Evolutionary conservation across 1,140 invertebrate genomes (phyloP), one percentile per base, ranked within the genome.

Genomic region (Halesus radiatus): DNA sequence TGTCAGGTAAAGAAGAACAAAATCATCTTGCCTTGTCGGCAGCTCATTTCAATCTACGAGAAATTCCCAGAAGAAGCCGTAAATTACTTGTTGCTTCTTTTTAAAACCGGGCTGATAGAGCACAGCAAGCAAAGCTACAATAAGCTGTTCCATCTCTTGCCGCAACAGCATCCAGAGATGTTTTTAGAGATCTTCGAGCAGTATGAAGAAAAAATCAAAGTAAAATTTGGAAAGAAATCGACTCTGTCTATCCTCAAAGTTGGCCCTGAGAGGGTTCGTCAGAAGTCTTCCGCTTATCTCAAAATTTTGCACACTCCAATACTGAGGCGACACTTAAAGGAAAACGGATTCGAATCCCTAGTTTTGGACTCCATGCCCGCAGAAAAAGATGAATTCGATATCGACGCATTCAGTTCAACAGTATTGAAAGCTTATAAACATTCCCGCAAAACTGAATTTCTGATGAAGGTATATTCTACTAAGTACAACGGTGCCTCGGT

Each of bases 381-480:
- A 7, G 64, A 79, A 6, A 32, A 68, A 22, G 54, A 73, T 37
- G 23, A 80, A 8, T 80, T 79, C 56, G 16, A 66, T 7, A 6
- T 32, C 18, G 50, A 58, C n/a, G 66, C 58, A 54, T 2, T 23
- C 8, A 1, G 77, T 16, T 29, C 22, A 8, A 1, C 45, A 3
- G 37, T 80, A 0, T 23, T 82, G 8, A 74, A 53, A 20, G 3
- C 16, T 20, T 60, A 76, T 15, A 79, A 80, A 54, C 81, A 64
- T 26, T 18, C 68, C 7, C 78, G 52, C 54, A 29, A 29, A 68
- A 1, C 50, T 7, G 13, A 54, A 18, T 83, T 78, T 53, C 22
- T 83, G n/a, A 80, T 78, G 16, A 80, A 78, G 29, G 50, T 83
- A 22, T 83, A 83, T 62, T 29, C 60, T 16, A 29, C 22, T 18